Evolutionary conservation across 2,888 invertebrate species (phyloP), one percentile per base, ranked within the genome.

Genomic region (Marasmarcha lunaedactyla): DNA sequence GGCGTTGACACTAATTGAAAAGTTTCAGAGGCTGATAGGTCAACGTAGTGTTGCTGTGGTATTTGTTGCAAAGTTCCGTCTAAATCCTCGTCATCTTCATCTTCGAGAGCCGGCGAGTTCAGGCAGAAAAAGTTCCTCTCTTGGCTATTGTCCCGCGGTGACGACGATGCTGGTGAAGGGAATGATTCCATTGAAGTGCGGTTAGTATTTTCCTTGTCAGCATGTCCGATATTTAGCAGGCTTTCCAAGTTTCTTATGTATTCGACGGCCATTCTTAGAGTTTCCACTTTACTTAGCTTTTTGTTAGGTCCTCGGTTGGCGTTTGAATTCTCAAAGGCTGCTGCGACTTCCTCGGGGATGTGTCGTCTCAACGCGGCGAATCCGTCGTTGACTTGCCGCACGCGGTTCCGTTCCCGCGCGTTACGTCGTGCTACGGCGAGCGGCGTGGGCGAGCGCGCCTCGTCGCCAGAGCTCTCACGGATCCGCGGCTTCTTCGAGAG

Each of bases 341-440:
- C 84, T 0, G 92, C 92, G 1, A 93, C 91, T 61, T 92, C 91
- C 40, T 89, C 91, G 1, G 95, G 95, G 48, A 95, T 94, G 62
- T 93, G 94, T 53, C 93, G 91, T 13, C 95, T 86, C 1, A 95
- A 74, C n/a, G 91, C 91, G 0, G 94, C 93, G 65, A 95, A 95
- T 12, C 95, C 95, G 57, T 94, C 92, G 73, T 95, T 95, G 15
- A 95, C 94, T 86, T 95, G 94, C 52, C 95, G 93, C 7, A 96
- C 96, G 44, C 97, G 87, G 72, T 96, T 96, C 13, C 97, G 84
- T 85, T 97, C 97, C 39, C 97, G 87, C 45, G 95, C 96, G 78
- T 97, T 97, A 58, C 97, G 84, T 35, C 95, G 84, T 0, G 94
- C 94, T 5, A 95, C 94, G 0, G 95, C 91, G 14, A 92, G 87